Percentiles rank a stretch among this genome's conserved stretches.
Evolutionary conservation across 2,113 vertebrate genomes (phyloP).

Genomic region (Kryptolebias marmoratus): DNA sequence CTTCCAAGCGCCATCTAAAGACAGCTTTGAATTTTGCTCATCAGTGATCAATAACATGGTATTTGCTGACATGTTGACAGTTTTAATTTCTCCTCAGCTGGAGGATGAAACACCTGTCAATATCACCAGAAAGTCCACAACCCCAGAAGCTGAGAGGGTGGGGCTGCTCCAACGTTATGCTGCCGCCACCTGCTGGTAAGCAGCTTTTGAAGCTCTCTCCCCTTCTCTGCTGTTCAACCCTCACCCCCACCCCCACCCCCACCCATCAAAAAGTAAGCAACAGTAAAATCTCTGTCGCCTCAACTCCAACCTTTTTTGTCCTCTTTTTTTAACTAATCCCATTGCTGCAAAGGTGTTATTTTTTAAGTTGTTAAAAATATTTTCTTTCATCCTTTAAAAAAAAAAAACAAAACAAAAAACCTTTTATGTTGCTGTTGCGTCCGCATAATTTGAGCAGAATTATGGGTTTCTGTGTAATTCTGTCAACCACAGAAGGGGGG

Average conservation of each 20-base stretch:
- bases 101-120: constrained; percentile 75
- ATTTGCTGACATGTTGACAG: constrained; percentile 69
- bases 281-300: constrained; percentile 59
- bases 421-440: constrained; percentile 17
- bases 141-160: constrained; percentile 77
- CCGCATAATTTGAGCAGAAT: constrained; percentile 43
- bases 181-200: constrained; percentile 89
- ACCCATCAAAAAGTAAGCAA: constrained; percentile 36
- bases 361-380: constrained; percentile 68
- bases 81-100: constrained; percentile 69
- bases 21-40: constrained; percentile 47
- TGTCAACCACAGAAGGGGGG: constrained; percentile 38
- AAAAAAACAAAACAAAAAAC: constrained; percentile 42
- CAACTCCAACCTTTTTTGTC: constrained; percentile 24
- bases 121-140: constrained; percentile 64
- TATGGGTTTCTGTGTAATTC: constrained; percentile 54
- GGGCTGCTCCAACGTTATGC: constrained; percentile 81
- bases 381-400: constrained; percentile 64
- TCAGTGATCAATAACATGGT: constrained; percentile 59
- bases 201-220: constrained; percentile 80
- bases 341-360: constrained; percentile 55
- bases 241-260: constrained; percentile 22
- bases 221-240: constrained; percentile 73
- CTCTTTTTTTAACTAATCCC: constrained; percentile 43
- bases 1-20: constrained; percentile 13